Conservation (phyloP, 2,888 invertebrate species). For the Hipparchia sbordonii region DNA sequence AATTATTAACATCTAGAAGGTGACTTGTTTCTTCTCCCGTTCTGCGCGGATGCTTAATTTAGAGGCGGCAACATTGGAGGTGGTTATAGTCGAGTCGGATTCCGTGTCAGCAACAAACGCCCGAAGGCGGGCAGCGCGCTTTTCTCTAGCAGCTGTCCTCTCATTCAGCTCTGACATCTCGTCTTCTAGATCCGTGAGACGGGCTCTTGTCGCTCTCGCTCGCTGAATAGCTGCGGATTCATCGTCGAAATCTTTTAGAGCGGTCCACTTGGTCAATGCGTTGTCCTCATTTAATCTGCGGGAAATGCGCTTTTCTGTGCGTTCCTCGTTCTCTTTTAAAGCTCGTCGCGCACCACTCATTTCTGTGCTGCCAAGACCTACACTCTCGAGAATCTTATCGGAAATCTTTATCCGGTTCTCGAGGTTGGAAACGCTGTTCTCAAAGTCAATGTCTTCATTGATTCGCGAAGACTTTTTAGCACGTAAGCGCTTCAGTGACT, state of each 20-base stretch:
- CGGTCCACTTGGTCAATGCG: slow-evolving; percentile 85
- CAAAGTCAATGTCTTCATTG: slow-evolving; percentile 85
- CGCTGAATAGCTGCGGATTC: slow-evolving; percentile 84
- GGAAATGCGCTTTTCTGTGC: slow-evolving; percentile 74
- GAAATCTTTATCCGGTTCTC: slow-evolving; percentile 84
- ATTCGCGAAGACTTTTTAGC: slow-evolving; percentile 84
- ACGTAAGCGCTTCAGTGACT: slow-evolving; percentile 83
- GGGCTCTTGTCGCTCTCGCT: slow-evolving; percentile 86
- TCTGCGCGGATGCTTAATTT: slow-evolving; percentile 71
- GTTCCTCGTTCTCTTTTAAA: slow-evolving; percentile 74
- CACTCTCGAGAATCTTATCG: slow-evolving; percentile 85
- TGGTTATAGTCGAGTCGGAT: slow-evolving; percentile 59
- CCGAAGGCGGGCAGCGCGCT: slow-evolving; percentile 86
- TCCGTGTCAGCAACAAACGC: slow-evolving; percentile 86
- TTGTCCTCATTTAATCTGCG: slow-evolving; percentile 71
- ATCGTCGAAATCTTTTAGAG: slow-evolving; percentile 77
- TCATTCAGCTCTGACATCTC: slow-evolving; percentile 89
- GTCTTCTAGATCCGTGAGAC: slow-evolving; percentile 87
- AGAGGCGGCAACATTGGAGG: slow-evolving; percentile 59
- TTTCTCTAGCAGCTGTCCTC: slow-evolving; percentile 86
- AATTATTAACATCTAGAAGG: slow-evolving; percentile 59
- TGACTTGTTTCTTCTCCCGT: slow-evolving; percentile 78
- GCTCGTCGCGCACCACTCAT: slow-evolving; percentile 76
- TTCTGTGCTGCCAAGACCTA: slow-evolving; percentile 84
- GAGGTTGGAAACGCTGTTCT: slow-evolving; percentile 81